Conservation (phyloP, 2,797 vertebrate genomes). For the Tauraco hartlaubi region DNA sequence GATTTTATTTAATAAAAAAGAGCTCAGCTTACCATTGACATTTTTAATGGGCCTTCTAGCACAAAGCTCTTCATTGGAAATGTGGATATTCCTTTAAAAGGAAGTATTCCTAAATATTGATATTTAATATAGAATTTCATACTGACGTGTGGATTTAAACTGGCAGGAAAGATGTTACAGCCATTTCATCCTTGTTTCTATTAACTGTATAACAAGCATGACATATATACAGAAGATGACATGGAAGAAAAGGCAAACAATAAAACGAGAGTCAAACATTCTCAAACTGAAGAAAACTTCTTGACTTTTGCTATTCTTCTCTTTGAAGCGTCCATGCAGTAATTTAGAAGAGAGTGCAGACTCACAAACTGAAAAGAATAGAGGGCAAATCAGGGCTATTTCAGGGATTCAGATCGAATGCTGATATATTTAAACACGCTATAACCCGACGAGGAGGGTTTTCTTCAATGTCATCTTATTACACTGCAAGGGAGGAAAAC, state of each 20-base stretch:
- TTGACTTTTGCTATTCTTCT: neutral
- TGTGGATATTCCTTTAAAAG: neutral
- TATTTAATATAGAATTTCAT: neutral
- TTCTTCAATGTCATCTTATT: conserved; percentile 72
- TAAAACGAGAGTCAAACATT: conserved; percentile 13
- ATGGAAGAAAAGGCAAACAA: neutral
- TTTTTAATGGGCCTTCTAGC: neutral
- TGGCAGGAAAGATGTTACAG: neutral
- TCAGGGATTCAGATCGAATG: neutral
- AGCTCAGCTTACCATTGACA: neutral
- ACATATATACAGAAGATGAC: conserved; percentile 9
- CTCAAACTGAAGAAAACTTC: conserved; percentile 24
- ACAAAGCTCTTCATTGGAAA: neutral
- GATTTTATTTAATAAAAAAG: neutral
- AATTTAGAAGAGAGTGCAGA: neutral
- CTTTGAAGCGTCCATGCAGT: neutral
- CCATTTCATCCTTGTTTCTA: conserved; percentile 17
- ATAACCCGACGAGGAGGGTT: conserved; percentile 17
- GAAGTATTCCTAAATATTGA: neutral
- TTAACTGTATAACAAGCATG: neutral
- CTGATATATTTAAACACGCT: conserved; percentile 50
- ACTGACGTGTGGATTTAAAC: neutral
- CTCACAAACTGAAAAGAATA: neutral
- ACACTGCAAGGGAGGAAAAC: conserved; percentile 60
- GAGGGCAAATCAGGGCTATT: conserved; percentile 6